Conservation (phyloP, 1,140 invertebrate genomes). For the Hyposmocoma kahamanoa region DNA sequence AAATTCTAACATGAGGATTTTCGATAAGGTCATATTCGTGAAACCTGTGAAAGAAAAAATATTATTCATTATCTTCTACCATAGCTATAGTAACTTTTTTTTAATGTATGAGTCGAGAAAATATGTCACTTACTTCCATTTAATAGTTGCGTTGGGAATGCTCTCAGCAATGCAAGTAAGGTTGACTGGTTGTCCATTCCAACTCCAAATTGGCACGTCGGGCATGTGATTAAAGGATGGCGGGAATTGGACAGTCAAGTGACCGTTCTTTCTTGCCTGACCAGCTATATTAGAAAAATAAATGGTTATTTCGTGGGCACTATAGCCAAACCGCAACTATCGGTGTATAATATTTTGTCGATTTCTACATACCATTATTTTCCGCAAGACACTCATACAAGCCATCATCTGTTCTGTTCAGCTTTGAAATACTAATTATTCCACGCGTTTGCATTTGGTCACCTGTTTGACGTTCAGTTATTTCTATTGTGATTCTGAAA, state of each 20-base stretch:
- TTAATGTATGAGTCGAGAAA: not conserved
- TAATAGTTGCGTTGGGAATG: conserved; percentile 94
- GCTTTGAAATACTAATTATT: conserved; percentile 76
- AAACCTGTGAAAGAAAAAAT: conserved; percentile 47
- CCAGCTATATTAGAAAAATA: conserved; percentile 64
- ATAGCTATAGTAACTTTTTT: not conserved
- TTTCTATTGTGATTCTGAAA: conserved; percentile 75
- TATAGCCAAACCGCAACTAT: too few relatives aligned
- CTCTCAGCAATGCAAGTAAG: conserved; percentile 91
- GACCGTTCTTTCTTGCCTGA: conserved; percentile 82
- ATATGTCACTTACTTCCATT: conserved; percentile 78
- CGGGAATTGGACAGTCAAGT: conserved; percentile 88
- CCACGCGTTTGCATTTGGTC: conserved; percentile 77
- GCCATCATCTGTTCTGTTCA: conserved; percentile 85
- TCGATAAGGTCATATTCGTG: conserved; percentile 72
- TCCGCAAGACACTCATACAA: conserved; percentile 90
- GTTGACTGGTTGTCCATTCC: conserved; percentile 86
- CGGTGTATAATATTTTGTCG: too few relatives aligned
- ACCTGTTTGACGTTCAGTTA: conserved; percentile 63
- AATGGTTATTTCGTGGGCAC: conserved; percentile 1
- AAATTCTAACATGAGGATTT: conserved; percentile 75
- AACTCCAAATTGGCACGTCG: conserved; percentile 83
- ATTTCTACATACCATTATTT: conserved; percentile 76
- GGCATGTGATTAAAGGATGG: conserved; percentile 86
- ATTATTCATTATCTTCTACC: not conserved